Evolutionary conservation across 1,140 invertebrate species (phyloP), one percentile per base, ranked within the genome.

Genomic region (Listronotus bonariensis): DNA sequence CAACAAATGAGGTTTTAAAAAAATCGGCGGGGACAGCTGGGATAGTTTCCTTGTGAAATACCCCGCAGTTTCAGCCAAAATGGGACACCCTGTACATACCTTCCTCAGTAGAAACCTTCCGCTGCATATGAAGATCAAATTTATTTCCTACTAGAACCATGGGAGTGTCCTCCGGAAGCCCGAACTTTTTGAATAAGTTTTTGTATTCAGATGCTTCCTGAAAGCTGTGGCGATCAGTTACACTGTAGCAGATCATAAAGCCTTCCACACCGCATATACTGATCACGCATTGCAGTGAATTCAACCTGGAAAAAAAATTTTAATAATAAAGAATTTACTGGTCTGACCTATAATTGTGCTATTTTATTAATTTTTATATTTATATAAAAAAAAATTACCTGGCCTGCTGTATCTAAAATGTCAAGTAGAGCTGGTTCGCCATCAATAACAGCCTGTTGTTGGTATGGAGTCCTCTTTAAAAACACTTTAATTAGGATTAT

Each of bases 361-460:
- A 7, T 8, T 36, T 34, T 18, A 14, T 48, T 31, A 3, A 15
- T 14, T 41, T 11, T 38, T 40, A 32, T 34, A 15, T 36, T 69
- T 4, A 36, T 36, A 1, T 12, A 36, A 36, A 36, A 36, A 36
- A 36, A 36, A 34, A 34, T 5, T 69, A 87, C 95, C 87, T 97
- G 96, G 74, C 98, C 97, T 72, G 97, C 97, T 68, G 98, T 99
- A 78, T 99, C 97, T 67, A 99, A 84, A 79, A 99, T 99, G 79
- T 99, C 97, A 72, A 99, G 84, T 34, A 99, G 81, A 75, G 97
- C 98, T 72, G 97, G 97, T 81, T 99, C 97, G 2, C 96, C 96
- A 85, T 99, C 97, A 73, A 99, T 99, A 31, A 99, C 96, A 48
- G 97, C 97, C 86, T 99, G 96, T 79, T 99, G 96, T 72, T 97